A percentile compares a stretch with the other conserved stretches of the same genome.
phyloP scores from a whole-genome alignment of 2,113 vertebrate species.

The Apteryx mantelli region DNA sequence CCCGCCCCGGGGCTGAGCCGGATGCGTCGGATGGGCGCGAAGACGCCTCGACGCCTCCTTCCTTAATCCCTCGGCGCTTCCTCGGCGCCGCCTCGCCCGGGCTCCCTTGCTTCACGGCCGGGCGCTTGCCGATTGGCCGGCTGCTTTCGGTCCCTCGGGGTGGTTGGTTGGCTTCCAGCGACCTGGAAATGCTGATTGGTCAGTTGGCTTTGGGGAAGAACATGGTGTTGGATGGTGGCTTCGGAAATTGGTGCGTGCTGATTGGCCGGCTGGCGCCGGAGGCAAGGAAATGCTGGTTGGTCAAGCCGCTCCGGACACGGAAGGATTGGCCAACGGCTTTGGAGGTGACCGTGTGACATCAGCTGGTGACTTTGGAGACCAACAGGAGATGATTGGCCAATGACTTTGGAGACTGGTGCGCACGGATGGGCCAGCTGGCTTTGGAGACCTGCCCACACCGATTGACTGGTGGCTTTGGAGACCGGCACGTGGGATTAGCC shows the following conservation, averaged over 20 bases:
- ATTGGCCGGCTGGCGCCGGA: too few species aligned
- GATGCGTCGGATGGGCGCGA: neutral
- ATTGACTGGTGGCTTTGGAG: neutral
- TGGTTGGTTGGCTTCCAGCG: neutral
- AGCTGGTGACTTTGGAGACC: neutral
- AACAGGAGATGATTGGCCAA: neutral
- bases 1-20: neutral
- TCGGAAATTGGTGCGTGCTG: neutral
- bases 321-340: neutral
- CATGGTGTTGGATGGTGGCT: neutral
- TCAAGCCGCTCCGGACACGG: neutral
- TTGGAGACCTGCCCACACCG: neutral
- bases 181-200: neutral
- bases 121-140: neutral
- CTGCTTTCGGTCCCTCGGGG: too few species aligned
- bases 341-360: neutral
- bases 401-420: neutral
- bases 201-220: neutral
- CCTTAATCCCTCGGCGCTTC: neutral
- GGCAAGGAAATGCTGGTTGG: neutral
- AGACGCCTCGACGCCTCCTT: neutral
- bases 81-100: neutral
- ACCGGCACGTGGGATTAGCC: neutral
- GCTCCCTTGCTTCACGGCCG: neutral
- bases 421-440: neutral